Evolutionary conservation across 2,888 invertebrate genomes (phyloP).

Genomic region (Aporophyla nigra): DNA sequence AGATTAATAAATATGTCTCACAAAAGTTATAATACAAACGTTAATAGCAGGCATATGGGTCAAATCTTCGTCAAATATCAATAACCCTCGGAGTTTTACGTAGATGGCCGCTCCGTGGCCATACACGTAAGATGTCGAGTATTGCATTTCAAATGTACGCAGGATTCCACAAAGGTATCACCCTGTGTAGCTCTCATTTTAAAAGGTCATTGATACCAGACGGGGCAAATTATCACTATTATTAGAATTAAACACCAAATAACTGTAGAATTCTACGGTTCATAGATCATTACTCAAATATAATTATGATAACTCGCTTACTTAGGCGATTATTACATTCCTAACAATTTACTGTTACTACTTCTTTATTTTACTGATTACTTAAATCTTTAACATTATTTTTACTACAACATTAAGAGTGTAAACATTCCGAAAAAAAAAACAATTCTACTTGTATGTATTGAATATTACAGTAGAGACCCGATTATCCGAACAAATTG

Average conservation of each 20-base stretch:
- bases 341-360: slow-evolving; percentile 62
- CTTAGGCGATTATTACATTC: slow-evolving; percentile 53
- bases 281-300: slow-evolving; percentile 39
- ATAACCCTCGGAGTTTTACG: neutral
- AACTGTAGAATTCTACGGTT: slow-evolving; percentile 23
- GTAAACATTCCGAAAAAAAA: slow-evolving; percentile 57
- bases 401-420: slow-evolving; percentile 42
- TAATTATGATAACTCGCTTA: slow-evolving; percentile 51
- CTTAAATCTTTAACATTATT: slow-evolving; percentile 43
- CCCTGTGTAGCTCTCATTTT: slow-evolving; percentile 2
- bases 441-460: slow-evolving; percentile 32
- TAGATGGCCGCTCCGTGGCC: slow-evolving; percentile 1
- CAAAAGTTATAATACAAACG: slow-evolving; percentile 24
- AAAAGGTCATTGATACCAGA: slow-evolving; percentile 29
- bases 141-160: neutral
- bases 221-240: slow-evolving; percentile 7
- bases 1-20: slow-evolving; percentile 29
- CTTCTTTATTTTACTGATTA: slow-evolving; percentile 51
- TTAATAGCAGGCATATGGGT: neutral
- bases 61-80: slow-evolving; percentile 27
- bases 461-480: slow-evolving; percentile 46
- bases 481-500: slow-evolving; percentile 31
- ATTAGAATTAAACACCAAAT: slow-evolving; percentile 17
- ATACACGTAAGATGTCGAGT: neutral
- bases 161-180: neutral